Base-by-base conservation (phyloP, 2,797 vertebrate genomes). In the Platalea minor region DNA sequence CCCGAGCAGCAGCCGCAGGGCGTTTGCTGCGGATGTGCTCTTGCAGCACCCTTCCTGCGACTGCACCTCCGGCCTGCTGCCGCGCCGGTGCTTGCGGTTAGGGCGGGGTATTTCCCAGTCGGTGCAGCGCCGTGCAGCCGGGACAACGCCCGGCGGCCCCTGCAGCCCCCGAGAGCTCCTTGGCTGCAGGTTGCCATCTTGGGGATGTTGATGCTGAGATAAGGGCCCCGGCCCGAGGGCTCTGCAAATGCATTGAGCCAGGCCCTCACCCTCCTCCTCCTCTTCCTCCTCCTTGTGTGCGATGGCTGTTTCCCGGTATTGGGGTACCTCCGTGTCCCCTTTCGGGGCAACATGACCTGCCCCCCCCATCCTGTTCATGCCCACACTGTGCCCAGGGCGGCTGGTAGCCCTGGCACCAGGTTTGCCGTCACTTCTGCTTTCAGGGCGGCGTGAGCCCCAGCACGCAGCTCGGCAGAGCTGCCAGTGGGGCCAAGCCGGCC, bases 21-120 rank as follows among this genome's bases (percentile, higher is more conserved):
- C 5, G 54, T 56, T 73, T 3, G 28, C 63, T 43, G 83, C 70
- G 80, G 89, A 89, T 94, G 93, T 33, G 80, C 70, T 85, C 93
- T 91, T 85, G 81, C 89, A 96, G 92, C 91, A 91, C 26, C 41
- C 92, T 96, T 96, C 96, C 93, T 94, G 95, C 33, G 18, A 37
- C 91, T 28, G 64, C 86, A 60, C 33, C 85, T 83, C 85, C 78
- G 5, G 13, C 73, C 18, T 9, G 65, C 51, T 19, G 67, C 43
- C 8, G 1, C 1, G 46, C 81, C n/a, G 4, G 29, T 51, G 69
- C 88, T 43, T 43, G 53, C n/a, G 70, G 70, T 75, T 20, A 18
- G 82, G 68, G 88, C 4, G 4, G 59, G 57, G 21, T 9, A 6
- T 28, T 41, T 51, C 21, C 37, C 70, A 15, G 33, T 48, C 8